Evolutionary conservation across 1,140 invertebrate species (phyloP).

Genomic region (Drosophila leontia): DNA sequence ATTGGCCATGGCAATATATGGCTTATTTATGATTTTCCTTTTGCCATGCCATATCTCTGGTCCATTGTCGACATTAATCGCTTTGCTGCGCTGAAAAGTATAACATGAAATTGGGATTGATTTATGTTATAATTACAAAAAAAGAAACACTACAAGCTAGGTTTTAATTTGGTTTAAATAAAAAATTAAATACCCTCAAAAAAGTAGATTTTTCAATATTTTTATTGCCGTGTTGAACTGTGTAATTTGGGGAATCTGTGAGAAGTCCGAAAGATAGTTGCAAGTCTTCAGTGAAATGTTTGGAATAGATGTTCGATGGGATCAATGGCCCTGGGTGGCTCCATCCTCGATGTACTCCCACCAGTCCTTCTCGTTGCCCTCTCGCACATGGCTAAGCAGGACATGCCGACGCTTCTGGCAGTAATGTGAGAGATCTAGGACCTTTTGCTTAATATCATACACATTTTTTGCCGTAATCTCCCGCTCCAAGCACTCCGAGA

Average conservation of each 20-base stretch:
- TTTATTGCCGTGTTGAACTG: slow-evolving; percentile 43
- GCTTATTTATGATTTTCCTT: slow-evolving; percentile 82
- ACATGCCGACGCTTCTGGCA: slow-evolving; percentile 98
- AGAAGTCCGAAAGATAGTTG: slow-evolving; percentile 28
- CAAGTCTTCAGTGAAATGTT: slow-evolving; percentile 65
- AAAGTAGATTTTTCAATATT: background rate
- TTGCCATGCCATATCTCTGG: slow-evolving; percentile 77
- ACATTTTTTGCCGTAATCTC: slow-evolving; percentile 99
- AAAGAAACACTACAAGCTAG: background rate
- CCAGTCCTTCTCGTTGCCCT: slow-evolving; percentile 99
- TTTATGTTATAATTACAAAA: slow-evolving; percentile 82
- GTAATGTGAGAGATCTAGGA: slow-evolving; percentile 96
- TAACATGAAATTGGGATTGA: slow-evolving; percentile 79
- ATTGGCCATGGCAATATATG: slow-evolving; percentile 74
- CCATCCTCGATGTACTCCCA: slow-evolving; percentile 94
- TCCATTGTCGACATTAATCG: slow-evolving; percentile 81
- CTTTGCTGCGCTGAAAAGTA: slow-evolving; percentile 73
- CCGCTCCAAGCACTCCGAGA: slow-evolving; percentile 98
- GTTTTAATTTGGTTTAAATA: no score
- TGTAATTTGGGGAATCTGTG: slow-evolving; percentile 33
- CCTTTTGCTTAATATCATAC: slow-evolving; percentile 99
- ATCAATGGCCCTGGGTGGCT: background rate
- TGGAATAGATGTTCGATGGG: background rate
- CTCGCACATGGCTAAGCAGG: slow-evolving; percentile 97
- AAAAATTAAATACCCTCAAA: background rate